Evolutionary conservation across 2,888 invertebrate genomes (phyloP).

Genomic region (Lithodes maja): DNA sequence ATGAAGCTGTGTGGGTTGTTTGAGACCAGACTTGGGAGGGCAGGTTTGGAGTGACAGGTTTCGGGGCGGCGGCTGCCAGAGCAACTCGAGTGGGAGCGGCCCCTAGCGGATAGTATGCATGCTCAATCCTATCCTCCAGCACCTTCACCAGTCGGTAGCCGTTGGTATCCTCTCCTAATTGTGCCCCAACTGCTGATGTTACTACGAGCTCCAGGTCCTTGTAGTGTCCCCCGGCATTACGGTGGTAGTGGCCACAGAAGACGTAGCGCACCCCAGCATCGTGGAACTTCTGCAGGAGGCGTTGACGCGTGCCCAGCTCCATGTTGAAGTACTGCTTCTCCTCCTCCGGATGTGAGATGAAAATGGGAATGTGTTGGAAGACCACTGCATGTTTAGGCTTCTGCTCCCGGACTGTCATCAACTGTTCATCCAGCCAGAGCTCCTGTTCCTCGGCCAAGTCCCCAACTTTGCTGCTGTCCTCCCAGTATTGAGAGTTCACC

Average conservation of each 20-base stretch:
- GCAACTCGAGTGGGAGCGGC: background rate
- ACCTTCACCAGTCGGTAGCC: conserved; percentile 76
- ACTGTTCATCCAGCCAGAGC: conserved; percentile 75
- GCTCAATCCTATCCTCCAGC: conserved; percentile 73
- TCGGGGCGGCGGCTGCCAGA: background rate
- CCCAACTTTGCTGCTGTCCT: conserved; percentile 73
- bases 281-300: conserved; percentile 75
- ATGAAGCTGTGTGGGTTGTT: no score
- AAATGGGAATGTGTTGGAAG: conserved; percentile 77
- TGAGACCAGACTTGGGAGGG: no score
- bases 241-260: conserved; percentile 77
- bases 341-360: conserved; percentile 74
- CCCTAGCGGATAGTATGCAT: conserved; percentile 74
- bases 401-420: conserved; percentile 72
- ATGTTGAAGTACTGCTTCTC: conserved; percentile 75
- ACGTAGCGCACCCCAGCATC: conserved; percentile 75
- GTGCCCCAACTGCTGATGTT: conserved; percentile 77
- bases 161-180: conserved; percentile 75
- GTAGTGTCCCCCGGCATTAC: conserved; percentile 76
- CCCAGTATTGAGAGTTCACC: conserved; percentile 76
- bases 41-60: no score
- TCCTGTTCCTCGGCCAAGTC: conserved; percentile 75
- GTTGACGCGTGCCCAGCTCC: conserved; percentile 72
- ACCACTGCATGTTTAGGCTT: conserved; percentile 74
- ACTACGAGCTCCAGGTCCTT: conserved; percentile 75